Conservation (phyloP, 2,113 vertebrate genomes). For the Oncorhynchus mykiss region DNA sequence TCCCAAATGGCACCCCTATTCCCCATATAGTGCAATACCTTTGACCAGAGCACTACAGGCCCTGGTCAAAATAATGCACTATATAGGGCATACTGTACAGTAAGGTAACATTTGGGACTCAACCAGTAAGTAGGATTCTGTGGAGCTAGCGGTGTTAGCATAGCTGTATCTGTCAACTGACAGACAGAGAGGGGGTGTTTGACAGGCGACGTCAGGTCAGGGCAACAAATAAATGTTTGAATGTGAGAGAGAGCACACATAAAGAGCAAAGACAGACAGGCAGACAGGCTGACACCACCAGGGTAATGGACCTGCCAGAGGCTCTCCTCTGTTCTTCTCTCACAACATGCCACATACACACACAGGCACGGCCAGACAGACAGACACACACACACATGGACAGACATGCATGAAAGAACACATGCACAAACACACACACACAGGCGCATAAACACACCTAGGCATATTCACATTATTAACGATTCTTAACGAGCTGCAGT, state of each 20-base stretch:
- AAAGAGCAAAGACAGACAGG: conserved; percentile 36
- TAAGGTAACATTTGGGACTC: too few relatives aligned
- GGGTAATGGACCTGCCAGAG: conserved; percentile 70
- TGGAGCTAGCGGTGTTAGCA: conserved; percentile 31
- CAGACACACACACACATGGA: conserved; percentile 40
- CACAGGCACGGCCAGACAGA: conserved; percentile 36
- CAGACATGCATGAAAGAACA: conserved; percentile 37
- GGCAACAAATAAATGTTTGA: conserved; percentile 66
- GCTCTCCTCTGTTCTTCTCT: conserved; percentile 33
- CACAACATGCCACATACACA: conserved; percentile 38
- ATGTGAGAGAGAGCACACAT: conserved; percentile 59
- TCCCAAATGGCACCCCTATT: too few relatives aligned
- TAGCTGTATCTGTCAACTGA: conserved; percentile 46
- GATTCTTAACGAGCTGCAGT: neutral
- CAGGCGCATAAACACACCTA: conserved; percentile 9
- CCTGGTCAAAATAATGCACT: too few relatives aligned
- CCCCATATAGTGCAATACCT: too few relatives aligned
- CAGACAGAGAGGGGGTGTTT: conserved; percentile 50
- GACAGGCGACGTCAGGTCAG: conserved; percentile 51
- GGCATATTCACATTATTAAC: conserved; percentile 6
- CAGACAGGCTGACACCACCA: conserved; percentile 62
- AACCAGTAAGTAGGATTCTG: too few relatives aligned
- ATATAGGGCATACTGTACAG: too few relatives aligned
- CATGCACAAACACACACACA: conserved; percentile 29
- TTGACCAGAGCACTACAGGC: too few relatives aligned